Evolutionary conservation across 1,140 invertebrate genomes (phyloP), one percentile per base, ranked within the genome.

Genomic region (Caerostris darwini): DNA sequence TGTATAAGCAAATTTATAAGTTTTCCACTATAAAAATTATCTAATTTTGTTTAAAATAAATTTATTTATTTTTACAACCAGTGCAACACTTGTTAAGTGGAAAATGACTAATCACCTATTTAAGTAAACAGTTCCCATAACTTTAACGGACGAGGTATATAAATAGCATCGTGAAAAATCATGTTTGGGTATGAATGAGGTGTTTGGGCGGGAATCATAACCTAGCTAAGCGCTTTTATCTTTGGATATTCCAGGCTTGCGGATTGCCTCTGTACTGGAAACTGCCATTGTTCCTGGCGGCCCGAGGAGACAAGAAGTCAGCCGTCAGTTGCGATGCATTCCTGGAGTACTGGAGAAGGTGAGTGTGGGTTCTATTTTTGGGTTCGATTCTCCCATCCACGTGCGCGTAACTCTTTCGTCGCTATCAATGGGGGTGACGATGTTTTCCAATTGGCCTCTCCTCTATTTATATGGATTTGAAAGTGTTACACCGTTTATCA

Each of bases 341-440:
- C 95, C 97, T 98, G 71, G 97, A 98, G 95, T 99, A 98, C 96
- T 99, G 98, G 98, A 98, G 97, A 97, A 98, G 98, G 98, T 98
- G 96, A 97, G 97, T 96, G 71, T 53, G 19, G 67, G 7, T 6
- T 14, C 90, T 71, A 82, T 87, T 94, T n/a, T 94, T 94, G 59
- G 89, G 50, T 17, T 53, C 34, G 57, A 56, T 10, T 69, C 54
- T 54, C 54, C 7, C 82, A 85, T n/a, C 50, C 69, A 90, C 54
- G 87, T 67, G 71, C 53, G 71, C 71, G 71, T 77, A 77, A 77
- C 87, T 69, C 87, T 69, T 57, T 77, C 59, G 50, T 34, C 91
- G 87, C 81, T 57, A 17, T 94, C 34, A 57, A 83, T 83, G 82
- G 82, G 7, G 53, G 14, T 83, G 82, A 83, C 14, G 53, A 58